Conservation (phyloP, 53 echinoderm and acorn worm species). For the Antedon mediterranea region DNA sequence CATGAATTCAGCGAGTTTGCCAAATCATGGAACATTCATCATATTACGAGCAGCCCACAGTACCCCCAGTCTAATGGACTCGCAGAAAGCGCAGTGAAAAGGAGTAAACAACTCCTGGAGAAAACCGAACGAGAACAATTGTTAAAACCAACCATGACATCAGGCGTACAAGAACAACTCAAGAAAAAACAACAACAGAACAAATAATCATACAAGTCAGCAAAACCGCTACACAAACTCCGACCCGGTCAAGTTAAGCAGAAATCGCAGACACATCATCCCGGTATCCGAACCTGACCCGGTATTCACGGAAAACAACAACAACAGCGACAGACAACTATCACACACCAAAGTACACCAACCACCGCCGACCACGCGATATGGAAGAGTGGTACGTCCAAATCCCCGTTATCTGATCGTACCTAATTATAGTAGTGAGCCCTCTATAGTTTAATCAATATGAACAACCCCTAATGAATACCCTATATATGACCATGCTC, state of each 20-base stretch:
- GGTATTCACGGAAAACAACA: no score
- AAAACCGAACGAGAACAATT: constrained; percentile 22
- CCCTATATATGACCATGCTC: no score
- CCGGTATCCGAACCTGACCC: constrained; percentile 9
- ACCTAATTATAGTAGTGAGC: no score
- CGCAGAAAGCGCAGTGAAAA: constrained; percentile 7
- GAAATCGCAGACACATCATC: constrained; percentile 13
- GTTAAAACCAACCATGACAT: neutral
- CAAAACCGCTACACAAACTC: constrained; percentile 5
- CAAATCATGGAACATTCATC: constrained; percentile 15
- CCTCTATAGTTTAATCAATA: no score
- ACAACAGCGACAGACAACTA: neutral
- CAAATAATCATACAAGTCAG: constrained; percentile 16
- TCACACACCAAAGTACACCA: neutral
- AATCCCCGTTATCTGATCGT: no score
- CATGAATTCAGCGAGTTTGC: neutral
- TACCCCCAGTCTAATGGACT: constrained; percentile 16
- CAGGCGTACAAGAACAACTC: neutral
- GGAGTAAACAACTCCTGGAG: constrained; percentile 15
- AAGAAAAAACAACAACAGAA: neutral
- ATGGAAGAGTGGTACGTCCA: no score
- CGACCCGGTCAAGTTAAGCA: constrained; percentile 9
- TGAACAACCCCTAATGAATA: no score
- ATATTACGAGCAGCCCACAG: constrained; percentile 8
- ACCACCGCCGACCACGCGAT: no score